These are phyloP conservation scores for Pangasius mekongensis DNA, from an alignment of 2,797 vertebrate species.

Conservation along the genomic window DNA sequence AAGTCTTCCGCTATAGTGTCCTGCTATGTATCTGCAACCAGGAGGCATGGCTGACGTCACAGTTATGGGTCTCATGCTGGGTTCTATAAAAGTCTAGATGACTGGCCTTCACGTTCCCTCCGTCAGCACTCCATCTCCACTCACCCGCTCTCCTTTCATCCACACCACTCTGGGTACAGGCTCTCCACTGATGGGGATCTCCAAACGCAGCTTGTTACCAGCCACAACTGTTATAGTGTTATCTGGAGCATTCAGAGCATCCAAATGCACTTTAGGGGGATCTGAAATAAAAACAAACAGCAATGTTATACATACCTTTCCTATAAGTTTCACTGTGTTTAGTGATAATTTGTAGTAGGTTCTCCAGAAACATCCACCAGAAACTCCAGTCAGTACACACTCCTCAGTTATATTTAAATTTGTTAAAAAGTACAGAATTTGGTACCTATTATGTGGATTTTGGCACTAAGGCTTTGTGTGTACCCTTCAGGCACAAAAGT, in stretches of 20 bases:
- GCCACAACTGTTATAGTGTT: conserved; percentile 92
- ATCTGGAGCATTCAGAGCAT: conserved; percentile 85
- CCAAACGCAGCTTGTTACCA: conserved; percentile 93
- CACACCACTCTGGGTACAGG: conserved; percentile 91
- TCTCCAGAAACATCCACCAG: background rate
- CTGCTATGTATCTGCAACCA: background rate
- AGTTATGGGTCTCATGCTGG: background rate
- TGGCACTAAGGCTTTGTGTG: conserved; percentile 84
- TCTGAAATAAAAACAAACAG: conserved; percentile 71
- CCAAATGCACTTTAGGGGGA: conserved; percentile 90
- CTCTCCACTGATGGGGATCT: conserved; percentile 92
- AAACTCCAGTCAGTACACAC: background rate
- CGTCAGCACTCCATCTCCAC: conserved; percentile 27
- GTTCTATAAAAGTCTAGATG: background rate
- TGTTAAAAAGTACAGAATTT: background rate
- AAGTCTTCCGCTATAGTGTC: background rate
- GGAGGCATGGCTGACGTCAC: background rate
- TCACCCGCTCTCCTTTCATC: conserved; percentile 95
- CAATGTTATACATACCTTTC: background rate
- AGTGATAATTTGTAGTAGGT: background rate
- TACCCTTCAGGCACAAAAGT: conserved; percentile 95
- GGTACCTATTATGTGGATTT: conserved; percentile 91
- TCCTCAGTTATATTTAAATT: background rate
- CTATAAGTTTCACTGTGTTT: background rate
- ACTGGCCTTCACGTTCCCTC: background rate